Evolutionary conservation across 2,888 invertebrate genomes (phyloP).

Genomic region (Stegophylla sp.): DNA sequence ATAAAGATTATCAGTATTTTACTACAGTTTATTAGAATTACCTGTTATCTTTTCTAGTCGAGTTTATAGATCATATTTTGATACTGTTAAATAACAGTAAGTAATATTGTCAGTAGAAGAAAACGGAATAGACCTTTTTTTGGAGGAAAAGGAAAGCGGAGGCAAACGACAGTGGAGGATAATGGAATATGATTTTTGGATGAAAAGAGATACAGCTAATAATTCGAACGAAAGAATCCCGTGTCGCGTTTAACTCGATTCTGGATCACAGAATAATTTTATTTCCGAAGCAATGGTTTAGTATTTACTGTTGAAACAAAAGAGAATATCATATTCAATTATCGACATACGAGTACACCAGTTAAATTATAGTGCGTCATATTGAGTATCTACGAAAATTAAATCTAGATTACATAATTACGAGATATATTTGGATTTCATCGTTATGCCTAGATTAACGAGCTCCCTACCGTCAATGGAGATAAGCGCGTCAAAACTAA

Average conservation of each 20-base stretch:
- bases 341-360: slow-evolving; percentile 2
- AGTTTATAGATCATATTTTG: too few relatives aligned
- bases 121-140: too few relatives aligned
- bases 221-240: neutral
- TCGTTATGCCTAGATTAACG: neutral
- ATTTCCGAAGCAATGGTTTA: slow-evolving; percentile 9
- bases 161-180: too few relatives aligned
- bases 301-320: neutral
- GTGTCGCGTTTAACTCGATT: slow-evolving; percentile 7
- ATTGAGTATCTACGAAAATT: slow-evolving; percentile 12
- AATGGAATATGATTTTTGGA: too few relatives aligned
- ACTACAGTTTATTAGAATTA: too few relatives aligned
- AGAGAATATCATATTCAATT: slow-evolving; percentile 17
- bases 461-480: neutral
- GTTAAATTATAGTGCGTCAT: neutral
- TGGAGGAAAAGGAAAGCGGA: too few relatives aligned
- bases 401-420: neutral
- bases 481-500: neutral
- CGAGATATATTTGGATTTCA: neutral
- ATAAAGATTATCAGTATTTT: too few relatives aligned
- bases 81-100: too few relatives aligned
- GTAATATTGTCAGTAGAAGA: too few relatives aligned
- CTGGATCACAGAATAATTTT: slow-evolving; percentile 17
- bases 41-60: too few relatives aligned
- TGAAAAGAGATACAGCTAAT: too few relatives aligned